Base-by-base conservation (phyloP, 2,113 vertebrate genomes). In the Sebastes schlegelii region DNA sequence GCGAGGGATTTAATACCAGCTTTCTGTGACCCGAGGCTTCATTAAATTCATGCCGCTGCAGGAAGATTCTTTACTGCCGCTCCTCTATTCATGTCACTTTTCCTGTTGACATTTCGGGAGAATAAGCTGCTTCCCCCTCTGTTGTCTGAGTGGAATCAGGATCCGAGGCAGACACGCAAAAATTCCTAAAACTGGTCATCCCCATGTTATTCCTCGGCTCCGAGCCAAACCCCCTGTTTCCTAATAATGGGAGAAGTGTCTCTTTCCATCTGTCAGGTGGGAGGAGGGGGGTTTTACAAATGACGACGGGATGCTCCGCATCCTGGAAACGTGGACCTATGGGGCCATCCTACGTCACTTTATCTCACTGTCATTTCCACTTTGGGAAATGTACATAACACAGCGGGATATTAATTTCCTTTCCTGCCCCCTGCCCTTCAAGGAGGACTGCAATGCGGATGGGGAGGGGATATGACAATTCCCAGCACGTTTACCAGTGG, bases 361-460 rank as follows among this genome's bases (percentile, higher is more conserved):
- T 84, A 91, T 92, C 85, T 23, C 40, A 82, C 80, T 48, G 86
- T 78, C 70, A 64, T 84, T 91, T 93, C 91, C 92, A 90, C 84
- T 85, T 88, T 81, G 73, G 80, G 88, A 80, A 87, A 87, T 26
- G 86, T 57, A 80, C 85, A 86, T 77, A 83, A 78, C 84, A 79
- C 82, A 48, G 86, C 6, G 71, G 85, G 89, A 75, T 88, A 80
- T 86, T 90, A 45, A 74, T 89, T 89, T 91, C 83, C 79, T 84
- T 46, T 70, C 48, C 58, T 72, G 86, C 73, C 81, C 81, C 82
- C 79, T 78, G 82, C 79, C 88, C 82, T 88, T 87, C 85, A 48
- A 84, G 75, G 48, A 84, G 80, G 80, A 90, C 93, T 74, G 93
- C 91, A 91, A 90, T 94, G 93, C 88, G 70, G 92, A 91, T 83